These are phyloP conservation scores for rat (Rattus norvegicus) DNA, from an alignment of 2,113 vertebrate species.

Conservation along the genomic window GRCr8 NC_086031.1:32398501-32399000, in stretches of 20 bases:
- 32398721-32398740: background rate
- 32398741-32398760: constrained; percentile 7
- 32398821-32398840: background rate
- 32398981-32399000: background rate
- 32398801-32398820: background rate
- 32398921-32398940: background rate
- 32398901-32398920: background rate
- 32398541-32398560: background rate
- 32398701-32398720: background rate
- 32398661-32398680: background rate
- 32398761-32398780: background rate
- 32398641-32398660: background rate
- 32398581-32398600: background rate
- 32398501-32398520: background rate
- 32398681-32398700: background rate
- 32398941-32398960: background rate
- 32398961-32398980: accelerated
- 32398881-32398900: background rate
- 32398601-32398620: background rate
- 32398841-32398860: background rate
- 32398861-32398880: background rate
- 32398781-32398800: background rate
- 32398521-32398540: too few species aligned
- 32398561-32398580: background rate
- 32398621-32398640: background rate